These are phyloP conservation scores for Rhodophaea formosa DNA, from an alignment of 2,888 invertebrate genomes.

Conservation along the genomic window DNA sequence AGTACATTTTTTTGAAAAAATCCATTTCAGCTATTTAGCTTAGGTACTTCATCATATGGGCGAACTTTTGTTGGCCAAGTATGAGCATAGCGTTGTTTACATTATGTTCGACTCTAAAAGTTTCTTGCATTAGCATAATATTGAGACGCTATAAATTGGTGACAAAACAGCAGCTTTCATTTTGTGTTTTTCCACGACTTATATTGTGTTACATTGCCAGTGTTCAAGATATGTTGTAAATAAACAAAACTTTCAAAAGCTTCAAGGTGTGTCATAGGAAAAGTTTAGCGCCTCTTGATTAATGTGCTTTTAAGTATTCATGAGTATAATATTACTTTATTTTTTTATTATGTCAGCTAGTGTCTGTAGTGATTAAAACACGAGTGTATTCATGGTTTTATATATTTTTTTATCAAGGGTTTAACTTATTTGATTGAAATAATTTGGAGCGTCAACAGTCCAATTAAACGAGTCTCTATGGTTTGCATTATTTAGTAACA, in stretches of 20 bases:
- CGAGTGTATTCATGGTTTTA: too few species aligned
- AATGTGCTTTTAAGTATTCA: background rate
- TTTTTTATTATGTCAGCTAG: too few species aligned
- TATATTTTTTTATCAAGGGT: too few species aligned
- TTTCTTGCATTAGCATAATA: constrained; percentile 1
- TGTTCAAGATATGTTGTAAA: background rate
- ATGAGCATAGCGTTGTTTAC: background rate
- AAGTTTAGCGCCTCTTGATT: background rate
- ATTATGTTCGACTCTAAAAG: background rate
- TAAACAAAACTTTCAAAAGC: constrained; percentile 8
- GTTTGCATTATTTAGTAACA: too few species aligned
- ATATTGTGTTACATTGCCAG: background rate
- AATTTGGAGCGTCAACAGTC: too few species aligned
- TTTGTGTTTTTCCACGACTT: background rate
- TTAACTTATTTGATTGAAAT: too few species aligned
- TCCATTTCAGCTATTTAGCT: too few species aligned
- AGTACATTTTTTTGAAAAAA: too few species aligned
- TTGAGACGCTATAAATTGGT: background rate
- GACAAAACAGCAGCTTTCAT: constrained; percentile 5
- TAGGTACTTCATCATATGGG: background rate
- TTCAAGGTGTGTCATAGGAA: background rate
- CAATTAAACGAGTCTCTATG: too few species aligned
- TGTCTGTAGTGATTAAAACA: too few species aligned
- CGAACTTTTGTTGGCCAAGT: background rate
- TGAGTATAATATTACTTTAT: background rate